These are phyloP conservation scores for Drosophila lutescens DNA, from an alignment of 2,888 invertebrate genomes.

Conservation along the genomic window DNA sequence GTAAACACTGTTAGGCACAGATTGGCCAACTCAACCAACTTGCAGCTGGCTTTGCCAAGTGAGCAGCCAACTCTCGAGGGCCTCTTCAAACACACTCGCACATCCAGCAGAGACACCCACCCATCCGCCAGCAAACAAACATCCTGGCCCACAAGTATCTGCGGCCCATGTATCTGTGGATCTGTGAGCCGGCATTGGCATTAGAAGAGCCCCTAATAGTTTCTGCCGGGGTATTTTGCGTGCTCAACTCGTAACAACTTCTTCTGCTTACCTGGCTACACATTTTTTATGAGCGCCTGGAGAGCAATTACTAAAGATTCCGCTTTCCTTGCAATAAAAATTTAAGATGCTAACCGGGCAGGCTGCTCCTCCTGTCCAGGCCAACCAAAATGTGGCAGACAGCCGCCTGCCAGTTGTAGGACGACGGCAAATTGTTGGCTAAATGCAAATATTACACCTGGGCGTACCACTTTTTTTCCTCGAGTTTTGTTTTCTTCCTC, in stretches of 20 bases:
- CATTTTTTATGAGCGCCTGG: constrained; percentile 72
- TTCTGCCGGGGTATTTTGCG: constrained; percentile 49
- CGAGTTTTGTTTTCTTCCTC: background rate
- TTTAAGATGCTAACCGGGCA: constrained; percentile 61
- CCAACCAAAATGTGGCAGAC: constrained; percentile 12
- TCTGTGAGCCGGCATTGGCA: constrained; percentile 41
- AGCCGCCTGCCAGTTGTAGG: background rate
- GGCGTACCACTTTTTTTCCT: constrained; percentile 49
- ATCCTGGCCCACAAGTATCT: constrained; percentile 31
- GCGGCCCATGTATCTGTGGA: constrained; percentile 12
- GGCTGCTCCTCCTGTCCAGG: constrained; percentile 7
- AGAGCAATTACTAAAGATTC: constrained; percentile 75
- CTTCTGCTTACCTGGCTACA: constrained; percentile 75
- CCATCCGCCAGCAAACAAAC: constrained; percentile 10
- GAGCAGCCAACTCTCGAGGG: constrained; percentile 68
- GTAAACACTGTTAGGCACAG: constrained; percentile 58
- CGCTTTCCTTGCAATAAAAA: constrained; percentile 75
- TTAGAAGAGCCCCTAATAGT: constrained; percentile 62
- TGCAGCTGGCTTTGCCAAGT: constrained; percentile 26
- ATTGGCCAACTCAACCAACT: constrained; percentile 52
- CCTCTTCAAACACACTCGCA: constrained; percentile 59
- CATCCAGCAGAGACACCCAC: constrained; percentile 12
- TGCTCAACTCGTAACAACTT: constrained; percentile 42
- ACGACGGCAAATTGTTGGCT: constrained; percentile 61
- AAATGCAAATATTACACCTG: constrained; percentile 75